Evolutionary conservation across 2,797 vertebrate species (phyloP).

Genomic region (Aratinga solstitialis): DNA sequence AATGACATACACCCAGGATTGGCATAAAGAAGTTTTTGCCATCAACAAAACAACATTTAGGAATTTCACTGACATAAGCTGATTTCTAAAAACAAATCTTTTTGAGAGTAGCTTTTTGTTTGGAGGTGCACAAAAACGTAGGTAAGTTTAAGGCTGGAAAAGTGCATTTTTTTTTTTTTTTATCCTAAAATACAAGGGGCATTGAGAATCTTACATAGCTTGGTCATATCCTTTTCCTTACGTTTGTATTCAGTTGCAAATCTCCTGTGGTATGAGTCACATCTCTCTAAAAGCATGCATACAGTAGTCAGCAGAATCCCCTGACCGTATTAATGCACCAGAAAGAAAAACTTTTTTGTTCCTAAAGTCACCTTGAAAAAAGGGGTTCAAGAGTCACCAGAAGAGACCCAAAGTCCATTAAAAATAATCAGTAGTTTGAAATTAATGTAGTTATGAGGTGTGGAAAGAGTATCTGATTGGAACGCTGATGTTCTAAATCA

Average conservation of each 20-base stretch:
- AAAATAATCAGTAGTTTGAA: slow-evolving; percentile 22
- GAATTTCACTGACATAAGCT: neutral
- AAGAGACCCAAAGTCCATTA: slow-evolving; percentile 40
- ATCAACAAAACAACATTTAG: slow-evolving; percentile 9
- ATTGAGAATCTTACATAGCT: neutral
- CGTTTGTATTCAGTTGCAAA: slow-evolving; percentile 56
- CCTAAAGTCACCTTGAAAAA: slow-evolving; percentile 41
- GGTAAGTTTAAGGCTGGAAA: neutral
- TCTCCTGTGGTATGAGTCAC: slow-evolving; percentile 62
- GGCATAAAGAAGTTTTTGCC: neutral
- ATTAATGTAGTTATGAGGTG: slow-evolving; percentile 22
- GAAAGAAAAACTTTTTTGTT: slow-evolving; percentile 55
- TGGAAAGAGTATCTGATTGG: slow-evolving; percentile 47
- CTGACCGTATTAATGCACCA: neutral
- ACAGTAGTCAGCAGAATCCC: slow-evolving; percentile 65
- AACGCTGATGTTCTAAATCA: slow-evolving; percentile 68
- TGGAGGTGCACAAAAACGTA: neutral
- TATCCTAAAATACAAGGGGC: neutral
- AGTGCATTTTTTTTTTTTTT: neutral
- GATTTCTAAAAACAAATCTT: neutral
- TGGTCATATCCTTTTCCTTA: slow-evolving; percentile 60
- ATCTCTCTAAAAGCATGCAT: slow-evolving; percentile 51
- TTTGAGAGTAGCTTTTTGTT: neutral
- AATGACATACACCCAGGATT: neutral
- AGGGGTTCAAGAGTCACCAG: neutral